Evolutionary conservation across 1,140 invertebrate species (phyloP).

Genomic region (Drosophila simulans): DNA sequence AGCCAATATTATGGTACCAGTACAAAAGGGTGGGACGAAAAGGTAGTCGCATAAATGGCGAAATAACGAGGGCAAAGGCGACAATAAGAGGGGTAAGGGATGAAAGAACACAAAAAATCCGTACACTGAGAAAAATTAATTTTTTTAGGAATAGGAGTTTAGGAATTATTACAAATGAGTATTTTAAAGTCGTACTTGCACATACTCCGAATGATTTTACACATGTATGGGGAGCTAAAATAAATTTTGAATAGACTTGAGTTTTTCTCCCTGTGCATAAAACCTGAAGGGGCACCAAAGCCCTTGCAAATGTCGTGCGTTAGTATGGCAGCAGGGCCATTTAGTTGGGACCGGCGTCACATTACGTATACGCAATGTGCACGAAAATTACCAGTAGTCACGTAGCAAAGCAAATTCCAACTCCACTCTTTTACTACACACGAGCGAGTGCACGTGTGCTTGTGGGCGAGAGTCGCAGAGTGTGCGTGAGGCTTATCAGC

Average conservation of each 20-base stretch:
- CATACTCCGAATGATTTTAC: no score
- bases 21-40: neutral
- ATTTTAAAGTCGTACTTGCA: no score
- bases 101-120: neutral
- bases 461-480: conserved; percentile 6
- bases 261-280: neutral
- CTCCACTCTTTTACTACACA: conserved; percentile 43
- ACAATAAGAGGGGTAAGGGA: conserved; percentile 4
- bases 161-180: neutral
- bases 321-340: conserved; percentile 40
- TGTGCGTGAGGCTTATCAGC: conserved; percentile 32
- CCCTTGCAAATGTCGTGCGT: conserved; percentile 43
- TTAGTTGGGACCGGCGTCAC: conserved; percentile 38
- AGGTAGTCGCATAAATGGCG: conserved; percentile 47
- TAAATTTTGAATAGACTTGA: neutral
- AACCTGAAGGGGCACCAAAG: conserved; percentile 20
- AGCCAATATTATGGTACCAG: conserved; percentile 29
- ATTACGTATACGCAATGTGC: conserved; percentile 65
- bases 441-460: conserved; percentile 35
- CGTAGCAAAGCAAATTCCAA: conserved; percentile 46
- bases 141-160: neutral
- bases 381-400: conserved; percentile 46
- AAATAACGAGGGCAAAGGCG: conserved; percentile 49
- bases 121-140: conserved; percentile 1
- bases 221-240: no score